Percentiles rank a stretch among this genome's conserved stretches.
phyloP scores from a whole-genome alignment of 2,113 vertebrate genomes.

The Actinemys pallida region DNA sequence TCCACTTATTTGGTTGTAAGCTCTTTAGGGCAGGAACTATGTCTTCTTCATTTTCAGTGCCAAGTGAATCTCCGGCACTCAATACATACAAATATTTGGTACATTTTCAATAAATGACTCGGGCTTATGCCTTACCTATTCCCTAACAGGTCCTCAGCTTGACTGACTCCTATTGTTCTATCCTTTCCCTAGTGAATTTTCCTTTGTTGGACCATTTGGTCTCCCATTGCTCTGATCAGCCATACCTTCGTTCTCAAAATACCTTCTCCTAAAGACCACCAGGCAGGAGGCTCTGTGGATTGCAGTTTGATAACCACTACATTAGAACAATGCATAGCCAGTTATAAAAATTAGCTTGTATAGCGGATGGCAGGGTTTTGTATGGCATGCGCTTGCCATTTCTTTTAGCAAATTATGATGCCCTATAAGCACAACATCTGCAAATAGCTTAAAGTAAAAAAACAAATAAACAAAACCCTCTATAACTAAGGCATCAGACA shows the following conservation, averaged over 20 bases:
- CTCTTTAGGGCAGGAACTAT: background rate
- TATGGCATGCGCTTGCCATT: background rate
- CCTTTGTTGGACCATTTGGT: background rate
- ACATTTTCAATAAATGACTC: background rate
- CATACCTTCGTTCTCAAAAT: background rate
- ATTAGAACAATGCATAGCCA: background rate
- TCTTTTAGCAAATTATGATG: background rate
- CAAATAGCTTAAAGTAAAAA: background rate
- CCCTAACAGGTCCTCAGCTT: background rate
- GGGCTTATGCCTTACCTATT: background rate
- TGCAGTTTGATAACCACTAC: background rate
- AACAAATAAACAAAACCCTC: background rate
- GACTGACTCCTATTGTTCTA: background rate
- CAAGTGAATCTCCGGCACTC: background rate
- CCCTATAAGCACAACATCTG: background rate
- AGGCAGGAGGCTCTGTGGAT: background rate
- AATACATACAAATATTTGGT: background rate
- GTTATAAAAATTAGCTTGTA: rapidly evolving
- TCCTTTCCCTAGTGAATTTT: background rate
- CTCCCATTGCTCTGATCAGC: background rate
- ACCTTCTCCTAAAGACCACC: background rate
- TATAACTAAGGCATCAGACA: background rate
- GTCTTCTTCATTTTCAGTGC: background rate
- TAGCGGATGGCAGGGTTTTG: rapidly evolving
- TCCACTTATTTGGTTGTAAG: background rate